Conservation (phyloP, 1,140 invertebrate genomes). For the Macrostomum lignano region DNA sequence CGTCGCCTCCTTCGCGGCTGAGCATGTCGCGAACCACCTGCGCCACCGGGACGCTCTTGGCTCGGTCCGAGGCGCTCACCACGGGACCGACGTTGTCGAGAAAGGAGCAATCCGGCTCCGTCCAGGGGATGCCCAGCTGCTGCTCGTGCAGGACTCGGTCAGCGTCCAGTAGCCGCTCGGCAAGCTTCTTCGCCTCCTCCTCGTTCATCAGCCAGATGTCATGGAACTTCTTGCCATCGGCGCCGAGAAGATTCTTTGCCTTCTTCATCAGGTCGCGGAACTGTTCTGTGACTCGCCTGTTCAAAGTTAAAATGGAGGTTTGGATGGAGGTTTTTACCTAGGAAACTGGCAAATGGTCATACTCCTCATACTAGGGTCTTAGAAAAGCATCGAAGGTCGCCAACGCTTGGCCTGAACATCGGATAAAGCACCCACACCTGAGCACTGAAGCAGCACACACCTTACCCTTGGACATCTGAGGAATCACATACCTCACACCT, state of each 20-base stretch:
- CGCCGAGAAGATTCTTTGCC: constrained; percentile 33
- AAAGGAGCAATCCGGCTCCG: constrained; percentile 25
- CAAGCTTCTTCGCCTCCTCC: constrained; percentile 31
- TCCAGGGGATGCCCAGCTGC: constrained; percentile 37
- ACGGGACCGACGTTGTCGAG: constrained; percentile 19
- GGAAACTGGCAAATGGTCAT: no score
- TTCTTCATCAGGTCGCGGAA: constrained; percentile 25
- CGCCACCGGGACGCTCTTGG: constrained; percentile 12
- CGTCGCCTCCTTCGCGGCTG: constrained; percentile 1
- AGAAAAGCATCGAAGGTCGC: no score
- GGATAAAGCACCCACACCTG: no score
- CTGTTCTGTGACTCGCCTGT: no score
- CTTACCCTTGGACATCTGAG: no score
- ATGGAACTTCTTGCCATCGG: constrained; percentile 32
- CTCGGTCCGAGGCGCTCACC: constrained; percentile 9
- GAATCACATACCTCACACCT: no score
- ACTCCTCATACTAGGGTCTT: no score
- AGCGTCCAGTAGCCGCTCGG: constrained; percentile 32
- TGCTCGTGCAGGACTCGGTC: constrained; percentile 40
- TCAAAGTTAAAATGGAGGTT: no score
- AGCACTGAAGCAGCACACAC: no score
- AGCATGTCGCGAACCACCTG: constrained; percentile 16
- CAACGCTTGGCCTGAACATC: no score
- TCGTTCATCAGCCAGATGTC: constrained; percentile 42
- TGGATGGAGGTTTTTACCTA: no score